Evolutionary conservation across 2,888 invertebrate genomes (phyloP).

Genomic region (Autographa pulchrina): DNA sequence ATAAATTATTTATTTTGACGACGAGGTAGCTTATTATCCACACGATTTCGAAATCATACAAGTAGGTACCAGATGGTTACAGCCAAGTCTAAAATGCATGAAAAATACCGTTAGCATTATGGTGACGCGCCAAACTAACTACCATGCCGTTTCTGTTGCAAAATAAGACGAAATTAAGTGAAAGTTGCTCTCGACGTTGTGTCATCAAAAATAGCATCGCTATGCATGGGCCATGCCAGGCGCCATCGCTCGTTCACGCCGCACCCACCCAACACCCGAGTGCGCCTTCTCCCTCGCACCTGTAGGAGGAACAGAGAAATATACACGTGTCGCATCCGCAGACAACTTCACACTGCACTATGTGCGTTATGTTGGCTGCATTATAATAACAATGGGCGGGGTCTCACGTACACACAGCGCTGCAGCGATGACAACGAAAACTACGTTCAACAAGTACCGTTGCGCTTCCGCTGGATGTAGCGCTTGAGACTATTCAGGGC

Average conservation of each 20-base stretch:
- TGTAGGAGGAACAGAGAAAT: constrained; percentile 62
- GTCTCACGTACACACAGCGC: constrained; percentile 61
- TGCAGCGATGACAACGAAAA: constrained; percentile 65
- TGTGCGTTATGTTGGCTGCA: constrained; percentile 87
- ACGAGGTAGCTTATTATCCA: neutral
- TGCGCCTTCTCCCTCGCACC: constrained; percentile 60
- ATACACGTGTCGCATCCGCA: constrained; percentile 55
- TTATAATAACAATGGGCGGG: constrained; percentile 87
- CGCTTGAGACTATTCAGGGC: constrained; percentile 57
- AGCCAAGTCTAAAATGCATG: constrained; percentile 9
- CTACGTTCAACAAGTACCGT: neutral
- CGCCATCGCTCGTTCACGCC: constrained; percentile 48
- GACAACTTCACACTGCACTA: constrained; percentile 78
- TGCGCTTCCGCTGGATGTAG: constrained; percentile 55
- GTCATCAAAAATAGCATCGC: constrained; percentile 65
- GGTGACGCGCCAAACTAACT: constrained; percentile 30
- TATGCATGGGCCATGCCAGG: constrained; percentile 45
- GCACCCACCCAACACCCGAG: constrained; percentile 54
- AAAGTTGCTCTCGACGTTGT: constrained; percentile 66
- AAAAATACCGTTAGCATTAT: constrained; percentile 33
- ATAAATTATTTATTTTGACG: neutral
- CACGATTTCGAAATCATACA: constrained; percentile 9
- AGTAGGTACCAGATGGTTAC: neutral
- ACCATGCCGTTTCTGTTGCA: constrained; percentile 53
- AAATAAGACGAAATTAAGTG: constrained; percentile 66